Percentiles rank a stretch among this genome's conserved stretches.
These are phyloP conservation scores for Lysiphlebus fabarum DNA, from an alignment of 1,140 invertebrate genomes.

Conservation along the genomic window DNA sequence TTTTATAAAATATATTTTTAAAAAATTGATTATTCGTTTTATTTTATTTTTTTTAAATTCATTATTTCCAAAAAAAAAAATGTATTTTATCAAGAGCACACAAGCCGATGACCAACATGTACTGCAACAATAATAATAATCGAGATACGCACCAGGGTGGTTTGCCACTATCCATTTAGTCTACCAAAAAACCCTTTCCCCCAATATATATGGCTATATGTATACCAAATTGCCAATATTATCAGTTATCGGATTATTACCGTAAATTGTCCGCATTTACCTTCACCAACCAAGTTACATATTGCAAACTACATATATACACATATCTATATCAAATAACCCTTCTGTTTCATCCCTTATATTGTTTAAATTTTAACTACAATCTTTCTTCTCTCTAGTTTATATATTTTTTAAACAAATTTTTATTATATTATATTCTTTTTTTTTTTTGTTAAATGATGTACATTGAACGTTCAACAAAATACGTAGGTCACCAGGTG, in stretches of 20 bases:
- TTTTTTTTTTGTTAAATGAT: too few relatives aligned
- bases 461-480: not conserved
- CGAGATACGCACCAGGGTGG: constrained; percentile 29
- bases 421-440: constrained; percentile 4
- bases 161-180: constrained; percentile 10
- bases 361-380: constrained; percentile 3
- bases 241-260: constrained; percentile 47
- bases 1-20: too few relatives aligned
- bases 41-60: too few relatives aligned
- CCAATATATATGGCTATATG: constrained; percentile 7
- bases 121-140: constrained; percentile 37
- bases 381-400: not conserved
- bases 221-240: constrained; percentile 41
- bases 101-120: not conserved
- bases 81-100: too few relatives aligned
- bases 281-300: constrained; percentile 32
- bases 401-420: constrained; percentile 6
- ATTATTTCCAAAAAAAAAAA: too few relatives aligned
- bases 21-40: too few relatives aligned
- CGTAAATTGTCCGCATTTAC: constrained; percentile 43
- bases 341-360: not conserved
- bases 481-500: constrained; percentile 31
- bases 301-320: constrained; percentile 12
- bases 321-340: not conserved
- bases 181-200: not conserved